These are phyloP conservation scores for Sandelia bainsii DNA, from an alignment of 2,797 vertebrate species.

Conservation along the genomic window DNA sequence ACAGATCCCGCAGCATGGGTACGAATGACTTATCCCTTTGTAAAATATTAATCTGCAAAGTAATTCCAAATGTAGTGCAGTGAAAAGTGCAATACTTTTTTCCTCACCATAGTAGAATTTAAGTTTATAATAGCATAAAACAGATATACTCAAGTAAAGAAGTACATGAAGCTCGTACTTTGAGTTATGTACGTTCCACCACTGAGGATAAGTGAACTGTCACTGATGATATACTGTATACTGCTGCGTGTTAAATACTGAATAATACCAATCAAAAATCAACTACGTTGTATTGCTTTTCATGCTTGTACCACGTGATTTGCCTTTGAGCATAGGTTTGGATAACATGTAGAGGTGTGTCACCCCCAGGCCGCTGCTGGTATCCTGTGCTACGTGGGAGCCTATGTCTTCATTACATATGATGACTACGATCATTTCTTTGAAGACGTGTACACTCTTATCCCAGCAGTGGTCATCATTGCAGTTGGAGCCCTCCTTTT, in stretches of 20 bases:
- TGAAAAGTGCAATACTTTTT: neutral
- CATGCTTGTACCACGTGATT: neutral
- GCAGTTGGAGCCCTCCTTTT: conserved; percentile 93
- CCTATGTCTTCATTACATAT: conserved; percentile 97
- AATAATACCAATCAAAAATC: no score
- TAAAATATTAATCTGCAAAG: neutral
- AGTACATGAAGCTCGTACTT: neutral
- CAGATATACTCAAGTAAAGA: neutral
- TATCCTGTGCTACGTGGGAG: conserved; percentile 95
- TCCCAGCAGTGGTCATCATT: conserved; percentile 94
- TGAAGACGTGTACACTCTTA: conserved; percentile 94
- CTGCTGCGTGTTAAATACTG: neutral
- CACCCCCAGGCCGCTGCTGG: conserved; percentile 92
- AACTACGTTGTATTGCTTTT: neutral
- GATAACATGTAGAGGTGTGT: conserved; percentile 12
- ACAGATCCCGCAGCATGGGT: neutral
- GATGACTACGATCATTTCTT: conserved; percentile 98
- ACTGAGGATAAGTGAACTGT: neutral
- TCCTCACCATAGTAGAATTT: neutral
- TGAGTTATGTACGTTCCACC: neutral
- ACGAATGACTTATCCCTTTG: neutral
- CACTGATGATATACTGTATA: neutral
- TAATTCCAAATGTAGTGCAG: neutral
- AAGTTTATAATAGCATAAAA: no score
- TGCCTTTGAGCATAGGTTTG: neutral